These are phyloP conservation scores for Ennomos erosarius DNA, from an alignment of 2,888 invertebrate species.

Conservation along the genomic window DNA sequence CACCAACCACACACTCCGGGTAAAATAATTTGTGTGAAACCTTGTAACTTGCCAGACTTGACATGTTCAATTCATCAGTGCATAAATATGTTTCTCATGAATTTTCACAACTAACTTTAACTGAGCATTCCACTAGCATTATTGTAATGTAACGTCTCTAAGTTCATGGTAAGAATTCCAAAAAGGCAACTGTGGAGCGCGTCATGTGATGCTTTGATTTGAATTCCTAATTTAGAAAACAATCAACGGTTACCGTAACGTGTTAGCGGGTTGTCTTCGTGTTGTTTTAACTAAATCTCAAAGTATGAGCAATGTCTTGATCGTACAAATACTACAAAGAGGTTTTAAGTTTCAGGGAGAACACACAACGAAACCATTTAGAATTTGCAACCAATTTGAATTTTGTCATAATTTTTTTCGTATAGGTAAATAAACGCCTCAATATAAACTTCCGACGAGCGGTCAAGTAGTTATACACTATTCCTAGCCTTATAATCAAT, in stretches of 20 bases:
- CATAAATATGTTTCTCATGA: slow-evolving; percentile 15
- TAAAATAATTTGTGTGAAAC: slow-evolving; percentile 23
- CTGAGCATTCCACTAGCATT: slow-evolving; percentile 32
- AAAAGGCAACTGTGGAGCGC: slow-evolving; percentile 47
- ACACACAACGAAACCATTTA: too few species aligned
- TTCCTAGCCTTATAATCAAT: too few species aligned
- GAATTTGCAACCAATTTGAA: too few species aligned
- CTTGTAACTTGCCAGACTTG: slow-evolving; percentile 3
- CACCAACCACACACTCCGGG: background rate
- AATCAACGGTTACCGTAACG: slow-evolving; percentile 43
- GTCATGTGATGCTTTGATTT: slow-evolving; percentile 45
- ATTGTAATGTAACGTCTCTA: slow-evolving; percentile 25
- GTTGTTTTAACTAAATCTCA: slow-evolving; percentile 2
- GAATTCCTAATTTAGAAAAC: slow-evolving; percentile 54
- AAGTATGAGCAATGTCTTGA: slow-evolving; percentile 11
- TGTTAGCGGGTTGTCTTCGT: slow-evolving; percentile 28
- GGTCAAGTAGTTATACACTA: too few species aligned
- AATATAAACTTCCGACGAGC: too few species aligned
- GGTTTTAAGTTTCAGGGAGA: background rate
- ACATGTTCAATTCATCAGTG: too few species aligned
- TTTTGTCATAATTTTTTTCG: too few species aligned
- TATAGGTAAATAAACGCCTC: too few species aligned
- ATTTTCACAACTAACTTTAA: slow-evolving; percentile 30
- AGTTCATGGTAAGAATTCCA: slow-evolving; percentile 46
- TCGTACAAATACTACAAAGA: background rate